Base-by-base conservation (phyloP, 2,888 invertebrate genomes). In the Barypeithes pellucidus region DNA sequence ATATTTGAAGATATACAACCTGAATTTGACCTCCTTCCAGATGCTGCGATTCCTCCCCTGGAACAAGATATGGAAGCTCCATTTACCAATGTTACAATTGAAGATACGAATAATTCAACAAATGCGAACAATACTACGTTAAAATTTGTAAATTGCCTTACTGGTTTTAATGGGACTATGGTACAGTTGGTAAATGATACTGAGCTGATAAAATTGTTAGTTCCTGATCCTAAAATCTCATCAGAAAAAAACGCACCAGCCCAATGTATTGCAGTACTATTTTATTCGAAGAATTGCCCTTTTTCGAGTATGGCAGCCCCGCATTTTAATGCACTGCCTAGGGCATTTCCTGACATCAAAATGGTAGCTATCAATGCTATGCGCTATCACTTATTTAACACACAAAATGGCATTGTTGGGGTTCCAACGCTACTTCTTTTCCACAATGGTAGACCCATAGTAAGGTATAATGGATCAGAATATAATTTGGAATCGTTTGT, bases 261-360 rank as follows among this genome's bases (percentile, higher is more conserved):
- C 1, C 88, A 88, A 72, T 96, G 96, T 85, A 90, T 94, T 0
- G 85, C 96, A 18, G 92, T 97, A 2, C 87, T 98, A 79, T 98
- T 98, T 86, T 98, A 94, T 85, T 94, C 97, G 0, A 91, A 92
- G 76, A 93, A 94, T 83, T 98, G 98, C 82, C 93, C 95, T 1
- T 97, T 97, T 81, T 96, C 97, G 81, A 94, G 95, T 16, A 90
- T 93, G 83, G 94, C 96, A 7, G 97, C 97, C 0, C 95, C 95
- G 5, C 92, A 95, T 83, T 96, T 93, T 81, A 98, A 98, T 88
- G 95, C 97, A 0, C 85, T 98, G 24, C 94, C 97, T 0, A 88
- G 95, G 81, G 91, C 94, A 3, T 98, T 95, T 86, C 95, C 96
- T 0, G 91, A 92, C 79, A 88, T 99, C 0, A 93, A 94, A 86